Conservation (phyloP, 2,113 vertebrate genomes). For the Sula dactylatra region DNA sequence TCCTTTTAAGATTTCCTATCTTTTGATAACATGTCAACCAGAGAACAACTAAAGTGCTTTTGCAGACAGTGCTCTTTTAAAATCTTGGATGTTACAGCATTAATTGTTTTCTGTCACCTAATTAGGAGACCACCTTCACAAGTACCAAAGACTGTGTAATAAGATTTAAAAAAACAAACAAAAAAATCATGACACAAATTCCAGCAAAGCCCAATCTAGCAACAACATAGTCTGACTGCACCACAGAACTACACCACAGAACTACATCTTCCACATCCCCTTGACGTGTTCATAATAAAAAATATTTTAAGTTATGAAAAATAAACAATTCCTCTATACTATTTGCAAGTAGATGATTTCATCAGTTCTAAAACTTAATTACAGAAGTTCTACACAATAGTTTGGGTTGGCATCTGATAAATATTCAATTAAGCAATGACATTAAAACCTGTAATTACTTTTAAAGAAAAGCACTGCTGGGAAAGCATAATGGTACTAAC, state of each 20-base stretch:
- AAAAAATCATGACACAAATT: neutral
- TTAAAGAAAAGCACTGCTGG: neutral
- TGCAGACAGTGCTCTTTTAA: neutral
- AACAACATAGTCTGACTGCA: neutral
- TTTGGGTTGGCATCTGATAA: neutral
- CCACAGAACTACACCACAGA: neutral
- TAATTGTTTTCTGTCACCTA: neutral
- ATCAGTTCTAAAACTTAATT: neutral
- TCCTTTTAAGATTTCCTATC: neutral
- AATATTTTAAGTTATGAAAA: neutral
- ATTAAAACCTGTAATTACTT: neutral
- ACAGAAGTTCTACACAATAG: neutral
- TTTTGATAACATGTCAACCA: neutral
- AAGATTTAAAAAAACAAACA: neutral
- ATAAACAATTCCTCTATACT: neutral
- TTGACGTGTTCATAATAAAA: neutral
- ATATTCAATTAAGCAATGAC: neutral
- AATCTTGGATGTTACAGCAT: neutral
- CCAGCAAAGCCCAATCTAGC: neutral
- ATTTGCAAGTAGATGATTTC: neutral
- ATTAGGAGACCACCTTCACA: neutral
- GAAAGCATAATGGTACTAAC: neutral
- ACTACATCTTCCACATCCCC: neutral
- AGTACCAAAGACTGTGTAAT: neutral
- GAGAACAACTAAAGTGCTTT: neutral